These are phyloP conservation scores for Yponomeuta sedellus DNA, from an alignment of 2,888 invertebrate genomes.

Conservation along the genomic window DNA sequence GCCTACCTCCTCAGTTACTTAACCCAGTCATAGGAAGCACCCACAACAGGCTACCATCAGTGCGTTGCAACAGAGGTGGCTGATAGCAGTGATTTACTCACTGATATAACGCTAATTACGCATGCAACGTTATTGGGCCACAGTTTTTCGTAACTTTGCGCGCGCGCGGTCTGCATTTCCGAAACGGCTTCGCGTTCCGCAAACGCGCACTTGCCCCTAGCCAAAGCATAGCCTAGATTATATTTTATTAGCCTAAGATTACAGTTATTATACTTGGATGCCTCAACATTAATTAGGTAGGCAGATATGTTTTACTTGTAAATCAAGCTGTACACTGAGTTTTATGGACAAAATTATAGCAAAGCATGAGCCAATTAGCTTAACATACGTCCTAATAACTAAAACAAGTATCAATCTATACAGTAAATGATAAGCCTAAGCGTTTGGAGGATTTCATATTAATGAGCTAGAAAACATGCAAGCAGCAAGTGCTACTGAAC, in stretches of 20 bases:
- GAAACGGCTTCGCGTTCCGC: neutral
- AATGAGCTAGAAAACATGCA: neutral
- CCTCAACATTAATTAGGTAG: too few species aligned
- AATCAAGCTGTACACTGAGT: neutral
- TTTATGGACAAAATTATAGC: neutral
- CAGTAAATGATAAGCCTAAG: too few species aligned
- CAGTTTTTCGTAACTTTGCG: constrained; percentile 8
- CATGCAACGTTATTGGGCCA: constrained; percentile 8
- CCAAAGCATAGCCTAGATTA: neutral
- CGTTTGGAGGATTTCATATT: neutral
- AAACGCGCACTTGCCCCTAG: neutral
- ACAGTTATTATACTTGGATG: neutral
- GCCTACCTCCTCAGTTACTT: constrained; percentile 9
- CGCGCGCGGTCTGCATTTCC: constrained; percentile 1
- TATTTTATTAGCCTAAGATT: neutral
- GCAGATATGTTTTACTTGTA: neutral
- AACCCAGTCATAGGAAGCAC: constrained; percentile 12
- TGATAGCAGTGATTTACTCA: constrained; percentile 12
- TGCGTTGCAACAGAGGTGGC: constrained; percentile 1
- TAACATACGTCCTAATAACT: too few species aligned
- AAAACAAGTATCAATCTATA: too few species aligned
- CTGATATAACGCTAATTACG: constrained; percentile 13
- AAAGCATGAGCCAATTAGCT: too few species aligned
- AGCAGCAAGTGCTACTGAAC: constrained; percentile 1
- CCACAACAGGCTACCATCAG: neutral